Evolutionary conservation across 2,888 invertebrate species (phyloP).

Genomic region (Drosophila longiperda): DNA sequence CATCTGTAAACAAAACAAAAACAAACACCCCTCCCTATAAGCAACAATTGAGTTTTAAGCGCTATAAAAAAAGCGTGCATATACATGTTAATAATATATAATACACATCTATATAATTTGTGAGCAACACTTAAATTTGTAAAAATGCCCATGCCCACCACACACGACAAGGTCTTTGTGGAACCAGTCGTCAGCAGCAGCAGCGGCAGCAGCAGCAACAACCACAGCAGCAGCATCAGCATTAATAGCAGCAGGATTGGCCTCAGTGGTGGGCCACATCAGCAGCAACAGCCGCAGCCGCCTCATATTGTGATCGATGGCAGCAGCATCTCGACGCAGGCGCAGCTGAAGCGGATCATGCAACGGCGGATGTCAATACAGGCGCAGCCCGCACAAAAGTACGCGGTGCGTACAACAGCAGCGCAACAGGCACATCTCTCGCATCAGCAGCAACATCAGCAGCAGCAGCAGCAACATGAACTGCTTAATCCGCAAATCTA

Average conservation of each 20-base stretch:
- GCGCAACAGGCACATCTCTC: conserved; percentile 55
- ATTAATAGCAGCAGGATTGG: conserved; percentile 38
- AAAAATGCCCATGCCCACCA: conserved; percentile 71
- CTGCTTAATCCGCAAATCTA: conserved; percentile 84
- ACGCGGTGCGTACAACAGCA: conserved; percentile 67
- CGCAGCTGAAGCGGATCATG: conserved; percentile 72
- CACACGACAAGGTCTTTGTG: conserved; percentile 72
- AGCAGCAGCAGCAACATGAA: conserved; percentile 80
- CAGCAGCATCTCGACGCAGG: conserved; percentile 66
- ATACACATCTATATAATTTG: conserved; percentile 27
- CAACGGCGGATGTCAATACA: conserved; percentile 73
- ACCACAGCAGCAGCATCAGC: conserved; percentile 27
- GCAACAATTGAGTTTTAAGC: conserved; percentile 35
- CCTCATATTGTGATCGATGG: conserved; percentile 72
- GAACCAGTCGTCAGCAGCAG: conserved; percentile 67
- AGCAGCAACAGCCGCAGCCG: conserved; percentile 49
- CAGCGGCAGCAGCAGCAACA: conserved; percentile 45
- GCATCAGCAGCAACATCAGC: conserved; percentile 67
- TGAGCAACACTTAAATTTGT: conserved; percentile 28
- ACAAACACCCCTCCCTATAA: conserved; percentile 10
- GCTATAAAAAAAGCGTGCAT: conserved; percentile 11
- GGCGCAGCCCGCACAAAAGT: conserved; percentile 56
- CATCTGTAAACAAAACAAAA: conserved; percentile 44
- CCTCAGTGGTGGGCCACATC: conserved; percentile 32
- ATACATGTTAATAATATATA: conserved; percentile 1